Percentiles rank a stretch among this genome's conserved stretches.
These are phyloP conservation scores for Phrynocephalus guinanensis DNA, from an alignment of 2,797 vertebrate species.

Conservation along the genomic window DNA sequence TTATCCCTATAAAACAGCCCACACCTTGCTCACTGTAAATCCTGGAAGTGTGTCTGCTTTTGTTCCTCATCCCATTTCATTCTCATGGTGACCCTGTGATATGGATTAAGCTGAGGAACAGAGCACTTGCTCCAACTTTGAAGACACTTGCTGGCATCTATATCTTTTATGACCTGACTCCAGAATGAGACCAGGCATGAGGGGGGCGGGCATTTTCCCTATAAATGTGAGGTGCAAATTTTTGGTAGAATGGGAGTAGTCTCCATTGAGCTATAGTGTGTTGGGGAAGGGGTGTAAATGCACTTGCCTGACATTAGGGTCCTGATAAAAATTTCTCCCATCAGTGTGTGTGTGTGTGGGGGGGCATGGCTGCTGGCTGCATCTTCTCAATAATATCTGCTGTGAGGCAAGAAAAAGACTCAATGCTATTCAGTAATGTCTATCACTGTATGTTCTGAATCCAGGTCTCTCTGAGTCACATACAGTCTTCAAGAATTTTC, in stretches of 20 bases:
- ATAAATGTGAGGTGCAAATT: too few species aligned
- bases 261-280: neutral
- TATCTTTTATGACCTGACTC: too few species aligned
- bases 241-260: too few species aligned
- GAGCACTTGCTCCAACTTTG: too few species aligned
- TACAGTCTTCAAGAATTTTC: too few species aligned
- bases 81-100: neutral
- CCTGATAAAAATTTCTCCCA: neutral
- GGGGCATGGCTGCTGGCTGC: neutral
- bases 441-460: neutral
- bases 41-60: too few species aligned
- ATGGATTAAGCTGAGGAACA: neutral
- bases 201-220: too few species aligned
- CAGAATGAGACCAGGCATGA: too few species aligned
- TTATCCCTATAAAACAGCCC: too few species aligned
- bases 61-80: neutral
- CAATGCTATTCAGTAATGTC: too few species aligned
- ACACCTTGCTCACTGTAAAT: too few species aligned
- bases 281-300: neutral
- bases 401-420: neutral
- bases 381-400: neutral
- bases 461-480: neutral
- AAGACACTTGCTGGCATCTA: too few species aligned
- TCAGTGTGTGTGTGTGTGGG: neutral
- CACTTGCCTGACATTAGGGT: neutral